Evolutionary conservation across 2,888 invertebrate genomes (phyloP), one percentile per base, ranked within the genome.

Genomic region (Pristionchus exspectatus): DNA sequence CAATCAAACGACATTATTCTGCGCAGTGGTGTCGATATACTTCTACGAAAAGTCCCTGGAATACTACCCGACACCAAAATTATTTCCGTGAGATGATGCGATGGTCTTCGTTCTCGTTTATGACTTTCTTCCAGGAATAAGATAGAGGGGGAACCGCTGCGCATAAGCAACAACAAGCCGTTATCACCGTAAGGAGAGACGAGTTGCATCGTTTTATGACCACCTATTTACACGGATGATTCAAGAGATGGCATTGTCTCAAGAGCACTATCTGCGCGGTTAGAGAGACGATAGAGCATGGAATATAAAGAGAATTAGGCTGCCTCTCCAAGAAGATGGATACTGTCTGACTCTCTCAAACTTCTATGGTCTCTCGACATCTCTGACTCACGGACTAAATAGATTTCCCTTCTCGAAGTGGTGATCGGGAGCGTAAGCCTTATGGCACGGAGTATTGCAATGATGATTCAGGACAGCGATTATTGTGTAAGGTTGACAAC

Each of bases 81-180:
- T 33, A 69, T 69, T 63, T n/a, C 63, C 24, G 63, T 44, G 74
- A 77, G 74, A 24, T 77, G 74, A 77, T 30, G 50, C 50, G 24
- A 54, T 54, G n/a, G 16, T 81, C 44, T 54, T 81, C n/a, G 27
- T 50, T 81, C 54, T 18, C n/a, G 50, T 81, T 81, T 54, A 81
- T 27, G 50, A 81, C 44, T 50, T 14, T 54, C 44, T 81, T 81
- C 74, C 38, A 27, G 81, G 81, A 81, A 81, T 18, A 54, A 54
- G 81, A 81, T 81, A 81, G 54, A 81, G 50, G 77, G 74, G 74
- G 30, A 74, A 74, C 74, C 50, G 81, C 81, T 10, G n/a, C n/a
- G 33, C 33, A 54, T 27, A 54, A 18, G 38, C 38, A 50, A 81
- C 44, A 50, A 81, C 24, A 24, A 50, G 44, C 2, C 14, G n/a